Base-by-base conservation (phyloP, 2,888 invertebrate species). In the Campopleginae sp. region DNA sequence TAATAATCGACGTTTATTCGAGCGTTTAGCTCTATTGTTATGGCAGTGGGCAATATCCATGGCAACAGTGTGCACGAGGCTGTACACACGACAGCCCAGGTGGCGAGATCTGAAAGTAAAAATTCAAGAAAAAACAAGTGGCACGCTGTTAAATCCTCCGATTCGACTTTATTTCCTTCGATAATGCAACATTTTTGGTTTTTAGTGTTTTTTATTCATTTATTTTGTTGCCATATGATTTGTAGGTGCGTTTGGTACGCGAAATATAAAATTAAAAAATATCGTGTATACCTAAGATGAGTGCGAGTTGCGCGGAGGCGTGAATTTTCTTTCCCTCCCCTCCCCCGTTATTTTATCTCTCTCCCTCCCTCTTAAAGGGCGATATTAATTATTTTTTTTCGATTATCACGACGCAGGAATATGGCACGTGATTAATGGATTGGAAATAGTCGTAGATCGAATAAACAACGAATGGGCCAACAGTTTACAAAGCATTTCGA, bases 261-360 rank as follows among this genome's bases (percentile, higher is more conserved):
- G 82, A 84, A 83, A 88, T 88, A 88, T 87, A 88, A 88, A 88
- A 88, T 88, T 87, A 87, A 87, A 88, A 88, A 88, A 88, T 87
- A 83, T 82, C 84, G 82, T 87, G 86, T 86, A 84, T 83, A 83
- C 87, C 86, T 87, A 85, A 87, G 81, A 79, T 79, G 74, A 80
- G 84, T 87, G 78, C 80, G 75, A 86, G 82, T 81, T 70, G 80
- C 61, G 27, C 72, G 80, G 72, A 70, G 75, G 77, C 19, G n/a
- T 19, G 38, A 72, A 51, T 79, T 48, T 77, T 78, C 68, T 74
- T 42, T 44, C 51, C 54, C 71, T 46, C 70, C 63, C 7, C 6
- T 10, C 38, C 38, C 38, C 10, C 38, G 10, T 38, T 38, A 38
- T 38, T 38, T 38, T 38, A 38, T 38, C 6, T 33, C 23, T 63